Conservation (phyloP, 2,113 vertebrate genomes). For the Circaetus gallicus region DNA sequence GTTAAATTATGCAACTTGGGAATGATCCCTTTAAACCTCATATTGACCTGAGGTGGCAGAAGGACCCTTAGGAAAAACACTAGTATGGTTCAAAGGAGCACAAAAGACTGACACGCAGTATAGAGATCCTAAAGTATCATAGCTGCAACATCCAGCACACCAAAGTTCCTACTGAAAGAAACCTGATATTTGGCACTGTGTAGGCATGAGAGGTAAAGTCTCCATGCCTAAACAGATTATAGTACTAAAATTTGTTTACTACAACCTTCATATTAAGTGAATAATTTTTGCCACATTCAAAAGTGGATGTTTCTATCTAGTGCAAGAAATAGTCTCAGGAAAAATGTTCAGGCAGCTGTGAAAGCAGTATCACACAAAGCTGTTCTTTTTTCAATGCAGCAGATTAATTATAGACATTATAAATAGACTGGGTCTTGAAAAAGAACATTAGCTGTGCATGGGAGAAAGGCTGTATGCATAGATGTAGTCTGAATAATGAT, state of each 20-base stretch:
- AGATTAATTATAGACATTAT: background rate
- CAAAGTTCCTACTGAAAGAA: background rate
- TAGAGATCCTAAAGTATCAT: background rate
- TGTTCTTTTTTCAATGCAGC: background rate
- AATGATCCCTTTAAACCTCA: background rate
- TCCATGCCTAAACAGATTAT: background rate
- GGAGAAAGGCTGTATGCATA: background rate
- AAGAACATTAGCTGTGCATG: background rate
- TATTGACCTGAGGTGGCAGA: background rate
- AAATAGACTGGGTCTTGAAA: background rate
- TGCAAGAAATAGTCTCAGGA: background rate
- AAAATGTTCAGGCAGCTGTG: background rate
- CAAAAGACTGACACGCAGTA: background rate
- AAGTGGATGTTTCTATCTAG: background rate
- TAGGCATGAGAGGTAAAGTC: background rate
- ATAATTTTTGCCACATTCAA: background rate
- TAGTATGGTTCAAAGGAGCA: background rate
- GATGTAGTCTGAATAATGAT: background rate
- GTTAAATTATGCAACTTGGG: background rate
- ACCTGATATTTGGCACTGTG: background rate
- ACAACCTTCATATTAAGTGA: background rate
- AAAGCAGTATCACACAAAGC: background rate
- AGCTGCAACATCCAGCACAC: background rate
- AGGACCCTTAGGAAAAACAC: background rate
- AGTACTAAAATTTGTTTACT: background rate